Conservation (phyloP, 1,140 invertebrate genomes). For the Zaprionus lachaisei region DNA sequence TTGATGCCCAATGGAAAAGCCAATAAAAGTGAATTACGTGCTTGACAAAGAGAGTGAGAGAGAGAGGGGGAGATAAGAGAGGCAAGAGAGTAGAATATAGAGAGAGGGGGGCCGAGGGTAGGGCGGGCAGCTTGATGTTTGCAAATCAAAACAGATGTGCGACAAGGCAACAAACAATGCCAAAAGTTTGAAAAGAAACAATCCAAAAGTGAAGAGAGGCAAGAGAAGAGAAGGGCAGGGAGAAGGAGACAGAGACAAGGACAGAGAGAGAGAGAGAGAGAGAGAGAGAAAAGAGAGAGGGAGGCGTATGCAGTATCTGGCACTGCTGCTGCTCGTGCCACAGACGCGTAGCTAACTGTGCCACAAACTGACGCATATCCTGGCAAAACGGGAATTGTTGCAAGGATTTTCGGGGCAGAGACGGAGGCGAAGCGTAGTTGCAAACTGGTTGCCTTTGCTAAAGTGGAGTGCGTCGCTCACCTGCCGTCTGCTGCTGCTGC, state of each 20-base stretch:
- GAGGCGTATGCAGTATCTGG: background rate
- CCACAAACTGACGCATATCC: constrained; percentile 41
- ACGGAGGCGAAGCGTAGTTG: background rate
- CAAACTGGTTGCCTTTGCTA: constrained; percentile 31
- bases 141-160: constrained; percentile 73
- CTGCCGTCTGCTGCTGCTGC: constrained; percentile 35
- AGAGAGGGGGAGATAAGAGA: no score
- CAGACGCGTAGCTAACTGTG: constrained; percentile 43
- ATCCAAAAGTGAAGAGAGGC: constrained; percentile 10
- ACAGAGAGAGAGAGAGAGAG: background rate
- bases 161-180: constrained; percentile 54
- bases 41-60: background rate
- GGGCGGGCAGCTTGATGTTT: background rate
- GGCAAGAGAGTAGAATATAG: no score
- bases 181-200: constrained; percentile 38
- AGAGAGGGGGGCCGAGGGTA: background rate
- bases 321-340: constrained; percentile 57
- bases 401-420: constrained; percentile 42
- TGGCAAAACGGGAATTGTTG: constrained; percentile 50
- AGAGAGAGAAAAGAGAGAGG: background rate
- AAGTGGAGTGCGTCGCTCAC: constrained; percentile 32
- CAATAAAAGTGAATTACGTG: constrained; percentile 71
- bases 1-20: constrained; percentile 74
- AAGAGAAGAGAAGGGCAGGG: background rate
- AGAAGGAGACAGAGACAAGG: background rate